These are phyloP conservation scores for Epizoanthus stellaris DNA, from an alignment of 92 coral and sea anemone species.

Conservation along the genomic window DNA sequence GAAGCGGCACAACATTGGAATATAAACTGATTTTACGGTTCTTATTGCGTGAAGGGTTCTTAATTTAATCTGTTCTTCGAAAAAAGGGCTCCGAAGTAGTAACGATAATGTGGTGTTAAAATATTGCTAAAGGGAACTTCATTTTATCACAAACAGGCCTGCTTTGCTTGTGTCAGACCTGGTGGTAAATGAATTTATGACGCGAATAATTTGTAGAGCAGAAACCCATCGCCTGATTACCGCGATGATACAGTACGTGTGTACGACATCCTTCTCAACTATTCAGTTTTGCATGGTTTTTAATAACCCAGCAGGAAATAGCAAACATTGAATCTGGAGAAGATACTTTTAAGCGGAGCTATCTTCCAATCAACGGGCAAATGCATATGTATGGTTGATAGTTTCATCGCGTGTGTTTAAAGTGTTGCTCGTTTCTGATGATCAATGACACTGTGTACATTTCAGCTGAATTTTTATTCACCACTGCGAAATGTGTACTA, in stretches of 20 bases:
- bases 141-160: not conserved
- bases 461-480: not conserved
- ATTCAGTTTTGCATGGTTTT: not conserved
- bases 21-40: slow-evolving; percentile 19
- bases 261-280: not conserved
- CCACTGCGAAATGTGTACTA: not conserved
- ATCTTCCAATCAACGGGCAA: not conserved
- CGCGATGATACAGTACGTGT: not conserved
- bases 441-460: slow-evolving; percentile 12
- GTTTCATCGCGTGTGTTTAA: not conserved
- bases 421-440: slow-evolving; percentile 9
- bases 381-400: not conserved
- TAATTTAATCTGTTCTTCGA: slow-evolving; percentile 20
- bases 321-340: slow-evolving; percentile 17
- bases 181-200: not conserved
- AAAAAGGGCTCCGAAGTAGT: not conserved
- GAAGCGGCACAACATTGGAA: slow-evolving; percentile 4
- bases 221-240: not conserved
- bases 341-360: not conserved
- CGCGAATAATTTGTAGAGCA: not conserved
- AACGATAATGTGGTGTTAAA: not conserved
- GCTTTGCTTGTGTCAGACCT: not conserved
- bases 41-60: slow-evolving; percentile 26
- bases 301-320: slow-evolving; percentile 24
- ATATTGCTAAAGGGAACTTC: not conserved